Evolutionary conservation across 2,888 invertebrate species (phyloP).

Genomic region (Idaea biselata): DNA sequence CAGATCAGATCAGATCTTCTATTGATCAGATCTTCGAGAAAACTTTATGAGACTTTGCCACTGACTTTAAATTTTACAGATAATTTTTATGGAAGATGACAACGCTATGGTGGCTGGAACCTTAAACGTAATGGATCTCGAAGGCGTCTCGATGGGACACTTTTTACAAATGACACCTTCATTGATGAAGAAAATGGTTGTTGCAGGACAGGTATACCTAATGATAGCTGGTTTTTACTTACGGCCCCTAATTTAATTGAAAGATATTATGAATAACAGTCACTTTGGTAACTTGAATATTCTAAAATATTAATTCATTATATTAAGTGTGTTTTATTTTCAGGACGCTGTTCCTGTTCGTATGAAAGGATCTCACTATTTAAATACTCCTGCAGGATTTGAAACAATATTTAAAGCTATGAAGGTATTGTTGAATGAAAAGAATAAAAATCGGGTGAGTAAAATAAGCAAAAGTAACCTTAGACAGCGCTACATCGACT

Average conservation of each 20-base stretch:
- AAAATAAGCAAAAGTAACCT: too few relatives aligned
- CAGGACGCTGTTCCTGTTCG: slow-evolving; percentile 81
- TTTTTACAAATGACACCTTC: slow-evolving; percentile 64
- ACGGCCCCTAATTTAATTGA: too few relatives aligned
- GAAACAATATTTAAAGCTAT: slow-evolving; percentile 78
- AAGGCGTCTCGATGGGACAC: slow-evolving; percentile 61
- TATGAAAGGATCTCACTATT: slow-evolving; percentile 79
- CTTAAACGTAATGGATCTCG: slow-evolving; percentile 68
- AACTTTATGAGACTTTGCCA: not conserved
- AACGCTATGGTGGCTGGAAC: slow-evolving; percentile 62
- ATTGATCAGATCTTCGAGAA: too few relatives aligned
- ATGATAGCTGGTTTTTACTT: not conserved
- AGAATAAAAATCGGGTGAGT: slow-evolving; percentile 78
- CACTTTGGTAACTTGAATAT: too few relatives aligned
- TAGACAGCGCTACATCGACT: too few relatives aligned
- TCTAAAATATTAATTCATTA: too few relatives aligned
- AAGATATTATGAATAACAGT: too few relatives aligned
- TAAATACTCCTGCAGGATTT: slow-evolving; percentile 79
- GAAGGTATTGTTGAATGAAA: slow-evolving; percentile 78
- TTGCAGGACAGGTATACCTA: slow-evolving; percentile 43
- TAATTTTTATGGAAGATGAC: slow-evolving; percentile 74
- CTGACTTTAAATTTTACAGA: slow-evolving; percentile 26
- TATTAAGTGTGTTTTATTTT: slow-evolving; percentile 38
- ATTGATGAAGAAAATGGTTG: slow-evolving; percentile 63
- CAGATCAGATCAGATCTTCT: not conserved